Evolutionary conservation across 2,888 invertebrate species (phyloP).

Genomic region (Unio pictorum): DNA sequence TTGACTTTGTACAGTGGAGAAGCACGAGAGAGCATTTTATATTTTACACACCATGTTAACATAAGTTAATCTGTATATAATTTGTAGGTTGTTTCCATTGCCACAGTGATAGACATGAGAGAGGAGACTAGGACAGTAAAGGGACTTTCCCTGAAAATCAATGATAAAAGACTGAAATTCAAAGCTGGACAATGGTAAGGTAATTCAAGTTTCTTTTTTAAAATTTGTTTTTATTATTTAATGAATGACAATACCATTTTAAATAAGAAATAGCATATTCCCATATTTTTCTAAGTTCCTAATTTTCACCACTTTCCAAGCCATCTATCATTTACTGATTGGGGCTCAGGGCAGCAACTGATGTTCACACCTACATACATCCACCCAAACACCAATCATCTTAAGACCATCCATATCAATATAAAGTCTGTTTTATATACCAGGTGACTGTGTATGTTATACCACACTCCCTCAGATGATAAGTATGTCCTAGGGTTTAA

Average conservation of each 20-base stretch:
- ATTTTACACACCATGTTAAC: too few relatives aligned
- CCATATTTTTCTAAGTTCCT: background rate
- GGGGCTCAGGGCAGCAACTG: background rate
- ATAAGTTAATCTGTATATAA: too few relatives aligned
- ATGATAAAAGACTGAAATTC: slow-evolving; percentile 64
- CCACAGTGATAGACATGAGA: slow-evolving; percentile 56
- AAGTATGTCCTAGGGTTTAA: too few relatives aligned
- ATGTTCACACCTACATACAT: too few relatives aligned
- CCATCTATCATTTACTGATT: background rate
- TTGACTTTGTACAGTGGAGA: too few relatives aligned
- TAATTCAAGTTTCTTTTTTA: background rate
- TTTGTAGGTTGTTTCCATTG: slow-evolving; percentile 46
- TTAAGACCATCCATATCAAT: too few relatives aligned
- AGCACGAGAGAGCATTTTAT: too few relatives aligned
- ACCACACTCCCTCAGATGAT: too few relatives aligned
- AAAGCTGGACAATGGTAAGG: slow-evolving; percentile 73
- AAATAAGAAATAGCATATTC: background rate
- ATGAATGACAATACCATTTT: background rate
- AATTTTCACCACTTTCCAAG: background rate
- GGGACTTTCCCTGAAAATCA: slow-evolving; percentile 59
- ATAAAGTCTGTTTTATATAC: too few relatives aligned
- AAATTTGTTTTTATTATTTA: too few relatives aligned
- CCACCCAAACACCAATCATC: too few relatives aligned
- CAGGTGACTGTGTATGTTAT: too few relatives aligned
- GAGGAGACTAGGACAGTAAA: slow-evolving; percentile 65